Evolutionary conservation across 37 sponge, comb jelly and placozoan genomes (phyloP), one percentile per base, ranked within the genome.

Genomic region (Spongia lamella): DNA sequence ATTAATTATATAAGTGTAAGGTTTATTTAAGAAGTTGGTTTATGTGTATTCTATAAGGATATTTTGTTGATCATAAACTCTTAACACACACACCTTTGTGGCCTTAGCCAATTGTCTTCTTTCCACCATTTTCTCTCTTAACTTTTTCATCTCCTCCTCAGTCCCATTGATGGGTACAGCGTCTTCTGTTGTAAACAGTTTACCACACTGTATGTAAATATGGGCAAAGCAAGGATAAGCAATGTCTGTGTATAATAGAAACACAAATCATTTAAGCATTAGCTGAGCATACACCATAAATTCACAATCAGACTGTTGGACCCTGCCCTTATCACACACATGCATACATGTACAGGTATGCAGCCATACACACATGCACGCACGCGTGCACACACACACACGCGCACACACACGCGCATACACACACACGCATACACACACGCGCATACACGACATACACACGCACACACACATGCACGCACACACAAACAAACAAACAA

Each of bases 161-260:
- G 74, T 61, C 0, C 88, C 96, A 85, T 95, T 95, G 33, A 95
- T 75, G 11, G 82, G 57, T 38, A 88, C 53, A 26, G 88, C 72
- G 27, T 91, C 83, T 1, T 74, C 82, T 16, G 26, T 65, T 14
- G 39, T 40, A 60, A 84, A 81, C 1, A 56, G 52, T 16, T 32
- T 22, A 15, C 89, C 89, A 84, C 96, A 95, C 89, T 86, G 63
- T 3, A 56, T 30, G 29, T 27, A 31, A 54, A 61, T 26, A 27
- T 26, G 37, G 70, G 43, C 6, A 75, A 34, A 31, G 51, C 33
- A 13, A 20, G 11, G 36, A 15, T n/a, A n/a, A 27, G 60, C 11
- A 21, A 66, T 21, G 21, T 24, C n/a, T n/a, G n/a, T n/a, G n/a
- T n/a, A n/a, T n/a, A n/a, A n/a, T n/a, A n/a, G n/a, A n/a, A n/a